phyloP scores from a whole-genome alignment of 2,797 vertebrate genomes.

The Amazona ochrocephala region DNA sequence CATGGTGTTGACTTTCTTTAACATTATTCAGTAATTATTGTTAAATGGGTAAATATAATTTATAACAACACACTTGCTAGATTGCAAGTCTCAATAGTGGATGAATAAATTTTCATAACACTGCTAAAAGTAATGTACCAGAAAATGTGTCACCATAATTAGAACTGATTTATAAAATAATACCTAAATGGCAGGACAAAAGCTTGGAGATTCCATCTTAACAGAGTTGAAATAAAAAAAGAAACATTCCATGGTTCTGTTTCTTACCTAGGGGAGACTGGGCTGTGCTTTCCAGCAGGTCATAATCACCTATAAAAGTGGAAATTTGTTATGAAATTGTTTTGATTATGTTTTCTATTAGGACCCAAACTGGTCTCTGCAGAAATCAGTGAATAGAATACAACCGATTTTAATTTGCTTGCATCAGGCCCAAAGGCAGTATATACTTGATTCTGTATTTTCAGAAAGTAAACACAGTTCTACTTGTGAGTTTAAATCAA shows the following conservation, averaged over 20 bases:
- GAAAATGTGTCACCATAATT: conserved; percentile 22
- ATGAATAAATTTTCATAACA: conserved; percentile 49
- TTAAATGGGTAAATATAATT: conserved; percentile 36
- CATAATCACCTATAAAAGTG: conserved; percentile 72
- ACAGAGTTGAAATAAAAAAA: not conserved
- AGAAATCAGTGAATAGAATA: conserved; percentile 12
- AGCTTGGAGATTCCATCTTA: not conserved
- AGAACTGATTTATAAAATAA: conserved; percentile 39
- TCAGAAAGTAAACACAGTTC: not conserved
- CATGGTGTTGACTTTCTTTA: not conserved
- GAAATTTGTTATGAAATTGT: conserved; percentile 32
- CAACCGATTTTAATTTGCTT: conserved; percentile 26
- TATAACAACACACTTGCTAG: not conserved
- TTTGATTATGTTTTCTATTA: conserved; percentile 4
- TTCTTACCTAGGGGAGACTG: conserved; percentile 73
- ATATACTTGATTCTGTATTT: not conserved
- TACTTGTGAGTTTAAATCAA: not conserved
- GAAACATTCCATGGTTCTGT: not conserved
- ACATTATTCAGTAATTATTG: conserved; percentile 19
- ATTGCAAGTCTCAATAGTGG: not conserved
- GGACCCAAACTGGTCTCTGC: not conserved
- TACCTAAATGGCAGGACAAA: not conserved
- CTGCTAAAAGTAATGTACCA: not conserved
- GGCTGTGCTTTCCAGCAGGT: conserved; percentile 67
- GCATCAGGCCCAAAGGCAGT: conserved; percentile 10